Evolutionary conservation across 2,113 vertebrate genomes (phyloP), one percentile per base, ranked within the genome.

Genomic region (Gallinago undulata): DNA sequence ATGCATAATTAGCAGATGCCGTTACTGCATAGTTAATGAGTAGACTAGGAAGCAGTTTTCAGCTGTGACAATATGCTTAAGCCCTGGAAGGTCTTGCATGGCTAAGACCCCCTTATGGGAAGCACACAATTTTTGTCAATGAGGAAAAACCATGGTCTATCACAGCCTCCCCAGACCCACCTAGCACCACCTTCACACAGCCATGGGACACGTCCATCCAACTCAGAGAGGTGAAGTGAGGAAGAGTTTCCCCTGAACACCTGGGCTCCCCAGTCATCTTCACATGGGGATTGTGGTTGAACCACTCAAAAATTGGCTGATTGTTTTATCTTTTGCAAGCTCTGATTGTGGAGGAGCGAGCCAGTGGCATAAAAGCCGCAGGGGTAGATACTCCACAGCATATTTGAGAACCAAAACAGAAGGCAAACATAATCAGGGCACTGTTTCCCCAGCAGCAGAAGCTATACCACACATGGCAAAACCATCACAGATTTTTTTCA

Each of bases 401-500:
- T 60, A 62, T 82, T 24, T 80, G 75, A 94, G 63, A 75, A 84
- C 50, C 8, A 47, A 88, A 91, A 63, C 67, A 95, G 91, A 86
- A 91, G 59, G 53, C 43, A 18, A 66, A 3, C 55, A 51, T 47
- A 10, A 74, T 73, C 2, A 3, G 82, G 68, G 85, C 41, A 33
- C 51, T 39, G 22, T 47, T 93, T 89, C 51, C 47, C 37, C 53
- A 66, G 57, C n/a, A 95, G 67, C 53, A 90, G 87, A 87, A 87
- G n/a, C 35, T 76, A 9, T 59, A 51, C 11, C 43, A 51, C 47
- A 90, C 72, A 70, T 88, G 60, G 64, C 37, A 93, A 94, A 80
- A 59, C 9, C n/a, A 37, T 47, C 63, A 25, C 68, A 78, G 41
- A 59, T 66, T 96, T 96, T 96, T 96, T 94, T 73, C 59, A 70